phyloP scores from a whole-genome alignment of 2,888 invertebrate species.

The Hypercompe scribonia region DNA sequence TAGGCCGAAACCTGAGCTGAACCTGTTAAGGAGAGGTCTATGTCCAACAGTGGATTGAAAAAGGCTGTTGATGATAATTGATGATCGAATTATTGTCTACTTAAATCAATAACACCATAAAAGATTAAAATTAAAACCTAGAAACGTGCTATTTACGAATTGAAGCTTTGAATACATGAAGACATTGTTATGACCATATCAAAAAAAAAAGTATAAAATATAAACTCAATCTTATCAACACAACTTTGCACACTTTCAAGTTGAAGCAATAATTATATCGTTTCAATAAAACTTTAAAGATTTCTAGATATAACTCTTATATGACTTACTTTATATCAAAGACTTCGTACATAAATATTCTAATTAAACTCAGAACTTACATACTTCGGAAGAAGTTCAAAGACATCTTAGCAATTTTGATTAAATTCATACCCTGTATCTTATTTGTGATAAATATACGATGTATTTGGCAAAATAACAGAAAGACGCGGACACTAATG shows the following conservation, averaged over 20 bases:
- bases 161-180: too few relatives aligned
- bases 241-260: neutral
- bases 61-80: too few relatives aligned
- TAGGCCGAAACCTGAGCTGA: too few relatives aligned
- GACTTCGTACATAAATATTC: neutral
- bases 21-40: too few relatives aligned
- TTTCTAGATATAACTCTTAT: neutral
- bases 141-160: too few relatives aligned
- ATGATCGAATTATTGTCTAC: too few relatives aligned
- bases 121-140: too few relatives aligned
- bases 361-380: neutral
- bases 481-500: too few relatives aligned
- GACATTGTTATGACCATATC: too few relatives aligned
- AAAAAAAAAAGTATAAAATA: neutral
- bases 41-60: too few relatives aligned
- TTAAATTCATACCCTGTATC: neutral
- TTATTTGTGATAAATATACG: neutral
- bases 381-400: neutral
- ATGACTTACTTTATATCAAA: slow-evolving; percentile 1
- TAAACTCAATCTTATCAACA: neutral
- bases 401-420: neutral
- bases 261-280: neutral
- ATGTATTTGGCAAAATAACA: too few relatives aligned
- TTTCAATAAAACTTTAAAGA: neutral
- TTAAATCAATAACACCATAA: too few relatives aligned